Evolutionary conservation across 2,797 vertebrate species (phyloP).

Genomic region (Enteromius paludinosus): DNA sequence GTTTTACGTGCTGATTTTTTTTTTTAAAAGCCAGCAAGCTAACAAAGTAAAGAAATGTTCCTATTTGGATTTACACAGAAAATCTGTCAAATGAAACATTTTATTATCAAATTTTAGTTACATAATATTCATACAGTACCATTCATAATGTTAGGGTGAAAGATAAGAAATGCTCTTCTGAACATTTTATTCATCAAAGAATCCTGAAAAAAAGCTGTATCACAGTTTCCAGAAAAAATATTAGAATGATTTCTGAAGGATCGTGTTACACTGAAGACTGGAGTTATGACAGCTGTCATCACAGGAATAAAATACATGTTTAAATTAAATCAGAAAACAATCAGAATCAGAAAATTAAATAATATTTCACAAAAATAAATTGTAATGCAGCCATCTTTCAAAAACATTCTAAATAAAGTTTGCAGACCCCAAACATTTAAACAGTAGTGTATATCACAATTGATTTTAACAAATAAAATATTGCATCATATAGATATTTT

Average conservation of each 20-base stretch:
- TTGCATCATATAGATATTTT: not conserved
- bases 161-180: not conserved
- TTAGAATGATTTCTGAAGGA: not conserved
- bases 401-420: not conserved
- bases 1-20: not conserved
- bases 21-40: not conserved
- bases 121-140: not conserved
- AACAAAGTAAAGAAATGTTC: not conserved
- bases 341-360: not conserved
- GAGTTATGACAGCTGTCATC: not conserved
- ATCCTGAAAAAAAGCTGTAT: not conserved
- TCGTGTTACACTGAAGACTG: not conserved
- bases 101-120: not conserved
- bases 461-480: not conserved
- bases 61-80: not conserved
- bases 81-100: not conserved
- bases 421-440: not conserved
- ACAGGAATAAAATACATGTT: not conserved
- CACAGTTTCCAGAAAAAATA: slow-evolving; percentile 5
- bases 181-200: not conserved
- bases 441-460: not conserved
- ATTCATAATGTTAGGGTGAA: not conserved
- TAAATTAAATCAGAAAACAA: not conserved
- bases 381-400: not conserved
- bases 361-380: not conserved